A percentile compares a stretch with the other conserved stretches of the same genome.
Evolutionary conservation across 2,113 vertebrate species (phyloP).

Genomic region (Podarcis muralis): DNA sequence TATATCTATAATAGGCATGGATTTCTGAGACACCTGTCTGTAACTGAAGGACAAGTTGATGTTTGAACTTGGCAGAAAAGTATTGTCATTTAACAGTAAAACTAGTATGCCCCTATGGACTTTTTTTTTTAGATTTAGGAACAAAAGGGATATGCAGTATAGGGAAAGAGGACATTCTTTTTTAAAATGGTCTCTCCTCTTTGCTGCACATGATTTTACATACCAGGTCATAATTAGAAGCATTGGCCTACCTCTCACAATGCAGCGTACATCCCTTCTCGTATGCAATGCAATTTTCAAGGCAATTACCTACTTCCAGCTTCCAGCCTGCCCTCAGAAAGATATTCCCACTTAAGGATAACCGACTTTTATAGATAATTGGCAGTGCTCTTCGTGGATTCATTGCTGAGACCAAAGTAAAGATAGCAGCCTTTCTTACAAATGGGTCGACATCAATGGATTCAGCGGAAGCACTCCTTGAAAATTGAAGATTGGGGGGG

Average conservation of each 20-base stretch:
- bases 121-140: not conserved
- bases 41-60: slow-evolving; percentile 1
- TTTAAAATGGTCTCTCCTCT: not conserved
- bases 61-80: not conserved
- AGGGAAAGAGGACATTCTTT: not conserved
- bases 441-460: not conserved
- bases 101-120: not conserved
- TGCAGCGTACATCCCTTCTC: not conserved
- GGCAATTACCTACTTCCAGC: not conserved
- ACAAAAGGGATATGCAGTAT: not conserved
- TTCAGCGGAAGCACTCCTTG: slow-evolving; percentile 1
- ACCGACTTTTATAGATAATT: slow-evolving; percentile 6
- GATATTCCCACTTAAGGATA: slow-evolving; percentile 19
- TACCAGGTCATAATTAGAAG: not conserved
- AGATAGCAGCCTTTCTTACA: not conserved
- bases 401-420: not conserved
- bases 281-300: not conserved
- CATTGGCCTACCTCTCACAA: not conserved
- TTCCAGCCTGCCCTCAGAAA: slow-evolving; percentile 2
- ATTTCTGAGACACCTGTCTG: not conserved
- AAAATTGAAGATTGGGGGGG: not conserved
- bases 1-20: not conserved
- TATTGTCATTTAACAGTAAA: not conserved
- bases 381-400: not conserved
- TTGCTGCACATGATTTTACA: not conserved